phyloP scores from a whole-genome alignment of 2,113 vertebrate species.

The Pelecanoides urinatrix region DNA sequence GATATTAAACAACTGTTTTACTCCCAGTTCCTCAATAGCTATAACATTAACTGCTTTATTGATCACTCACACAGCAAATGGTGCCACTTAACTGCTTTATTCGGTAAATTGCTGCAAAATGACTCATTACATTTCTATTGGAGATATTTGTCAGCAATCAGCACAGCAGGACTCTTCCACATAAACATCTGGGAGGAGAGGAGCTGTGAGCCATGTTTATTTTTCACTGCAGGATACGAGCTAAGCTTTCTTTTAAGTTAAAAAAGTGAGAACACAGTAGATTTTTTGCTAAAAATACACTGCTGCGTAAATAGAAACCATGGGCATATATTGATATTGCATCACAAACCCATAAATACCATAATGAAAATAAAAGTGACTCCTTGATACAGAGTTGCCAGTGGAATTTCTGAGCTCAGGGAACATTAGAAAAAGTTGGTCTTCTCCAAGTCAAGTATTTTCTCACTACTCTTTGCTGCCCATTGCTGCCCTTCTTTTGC shows the following conservation, averaged over 20 bases:
- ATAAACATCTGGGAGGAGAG: background rate
- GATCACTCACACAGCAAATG: background rate
- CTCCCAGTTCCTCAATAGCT: background rate
- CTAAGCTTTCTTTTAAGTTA: background rate
- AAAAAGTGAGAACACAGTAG: background rate
- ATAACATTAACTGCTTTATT: background rate
- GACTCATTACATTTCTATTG: background rate
- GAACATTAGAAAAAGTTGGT: background rate
- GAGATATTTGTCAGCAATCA: background rate
- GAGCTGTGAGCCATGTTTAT: background rate
- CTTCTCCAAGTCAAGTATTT: constrained; percentile 2
- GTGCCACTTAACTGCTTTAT: background rate
- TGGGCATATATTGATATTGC: constrained; percentile 12
- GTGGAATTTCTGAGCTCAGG: constrained; percentile 42
- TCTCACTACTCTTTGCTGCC: background rate
- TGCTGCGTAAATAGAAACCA: constrained; percentile 43
- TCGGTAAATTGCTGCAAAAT: background rate
- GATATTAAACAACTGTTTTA: background rate
- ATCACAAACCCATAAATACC: constrained; percentile 42
- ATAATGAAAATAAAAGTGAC: constrained; percentile 34
- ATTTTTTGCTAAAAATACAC: constrained; percentile 21
- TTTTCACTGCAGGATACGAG: background rate
- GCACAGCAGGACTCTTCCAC: background rate
- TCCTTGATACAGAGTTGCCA: background rate
- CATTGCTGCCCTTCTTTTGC: background rate